Conservation (phyloP, 2,113 vertebrate genomes). For the Arizona elegans region DNA sequence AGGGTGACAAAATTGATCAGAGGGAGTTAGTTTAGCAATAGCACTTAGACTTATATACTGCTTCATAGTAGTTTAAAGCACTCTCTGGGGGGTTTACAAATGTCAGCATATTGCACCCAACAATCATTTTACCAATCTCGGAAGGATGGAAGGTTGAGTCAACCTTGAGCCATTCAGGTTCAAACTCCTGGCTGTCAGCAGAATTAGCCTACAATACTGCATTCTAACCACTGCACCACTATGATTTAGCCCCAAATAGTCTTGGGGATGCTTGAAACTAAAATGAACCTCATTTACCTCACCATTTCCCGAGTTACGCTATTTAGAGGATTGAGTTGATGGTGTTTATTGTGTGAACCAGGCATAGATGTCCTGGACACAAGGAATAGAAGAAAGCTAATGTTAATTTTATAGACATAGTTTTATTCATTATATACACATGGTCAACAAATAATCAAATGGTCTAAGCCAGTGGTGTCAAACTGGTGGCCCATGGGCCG, state of each 20-base stretch:
- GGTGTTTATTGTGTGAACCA: neutral
- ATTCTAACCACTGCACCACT: no score
- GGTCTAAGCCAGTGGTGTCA: neutral
- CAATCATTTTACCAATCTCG: no score
- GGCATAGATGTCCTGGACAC: neutral
- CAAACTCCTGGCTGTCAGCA: no score
- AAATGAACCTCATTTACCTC: neutral
- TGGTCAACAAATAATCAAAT: neutral
- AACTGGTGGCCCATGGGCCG: no score
- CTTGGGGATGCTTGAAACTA: neutral
- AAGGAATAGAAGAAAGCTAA: neutral
- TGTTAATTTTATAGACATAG: neutral
- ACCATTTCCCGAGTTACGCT: neutral
- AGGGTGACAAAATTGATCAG: neutral
- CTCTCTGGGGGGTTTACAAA: no score
- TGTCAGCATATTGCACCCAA: no score
- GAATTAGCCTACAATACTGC: no score
- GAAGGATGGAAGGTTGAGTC: no score
- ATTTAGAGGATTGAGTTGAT: neutral
- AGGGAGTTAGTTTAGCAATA: neutral
- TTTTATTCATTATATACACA: neutral
- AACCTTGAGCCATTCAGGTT: no score
- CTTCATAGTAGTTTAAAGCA: no score
- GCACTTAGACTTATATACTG: no score
- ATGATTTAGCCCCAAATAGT: neutral